A percentile compares a stretch with the other conserved stretches of the same genome.
phyloP scores from a whole-genome alignment of 2,797 vertebrate species.

The Uromys caudimaculatus region DNA sequence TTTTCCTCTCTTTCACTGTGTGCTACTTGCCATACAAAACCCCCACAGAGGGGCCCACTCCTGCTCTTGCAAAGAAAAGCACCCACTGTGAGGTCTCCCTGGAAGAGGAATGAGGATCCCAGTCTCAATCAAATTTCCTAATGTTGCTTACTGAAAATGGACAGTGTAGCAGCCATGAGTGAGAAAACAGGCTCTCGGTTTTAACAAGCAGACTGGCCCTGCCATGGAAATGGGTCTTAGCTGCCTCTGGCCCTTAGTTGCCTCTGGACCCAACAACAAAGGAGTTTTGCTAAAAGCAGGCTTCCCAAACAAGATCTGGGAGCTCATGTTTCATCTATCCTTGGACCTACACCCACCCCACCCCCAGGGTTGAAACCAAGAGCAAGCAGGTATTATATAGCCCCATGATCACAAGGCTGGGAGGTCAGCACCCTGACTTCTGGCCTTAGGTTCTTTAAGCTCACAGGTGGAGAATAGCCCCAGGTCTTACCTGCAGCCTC shows the following conservation, averaged over 20 bases:
- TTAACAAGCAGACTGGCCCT: slow-evolving; percentile 34
- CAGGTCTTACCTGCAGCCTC: neutral
- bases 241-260: neutral
- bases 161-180: neutral
- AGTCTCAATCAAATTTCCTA: slow-evolving; percentile 79
- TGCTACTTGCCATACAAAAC: slow-evolving; percentile 63
- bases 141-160: slow-evolving; percentile 75
- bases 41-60: slow-evolving; percentile 56
- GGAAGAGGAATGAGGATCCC: slow-evolving; percentile 49
- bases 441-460: neutral
- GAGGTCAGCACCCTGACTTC: neutral
- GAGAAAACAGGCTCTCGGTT: slow-evolving; percentile 33
- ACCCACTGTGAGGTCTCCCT: slow-evolving; percentile 47
- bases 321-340: neutral
- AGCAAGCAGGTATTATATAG: neutral
- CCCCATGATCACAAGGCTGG: neutral
- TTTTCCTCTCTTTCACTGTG: neutral
- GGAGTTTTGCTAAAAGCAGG: neutral
- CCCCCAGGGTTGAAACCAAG: neutral
- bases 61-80: slow-evolving; percentile 63
- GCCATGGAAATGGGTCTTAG: neutral
- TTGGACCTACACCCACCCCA: neutral
- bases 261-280: neutral
- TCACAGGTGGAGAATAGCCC: neutral
- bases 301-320: neutral